Evolutionary conservation across 1,140 invertebrate species (phyloP).

Genomic region (Temnothorax longispinosus): DNA sequence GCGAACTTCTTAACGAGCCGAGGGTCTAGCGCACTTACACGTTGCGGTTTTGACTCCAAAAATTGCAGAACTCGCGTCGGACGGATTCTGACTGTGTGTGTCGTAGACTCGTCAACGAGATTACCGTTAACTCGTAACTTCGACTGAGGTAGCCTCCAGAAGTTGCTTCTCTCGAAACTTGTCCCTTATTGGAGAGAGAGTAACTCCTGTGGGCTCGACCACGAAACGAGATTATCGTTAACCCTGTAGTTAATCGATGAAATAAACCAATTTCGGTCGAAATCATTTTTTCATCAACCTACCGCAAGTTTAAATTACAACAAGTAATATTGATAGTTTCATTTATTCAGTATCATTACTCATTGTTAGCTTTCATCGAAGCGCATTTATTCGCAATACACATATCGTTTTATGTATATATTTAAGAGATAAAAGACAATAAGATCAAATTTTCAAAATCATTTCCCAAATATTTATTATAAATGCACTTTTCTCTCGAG

Average conservation of each 20-base stretch:
- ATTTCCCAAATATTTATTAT: not conserved
- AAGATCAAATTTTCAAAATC: not conserved
- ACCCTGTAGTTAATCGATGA: constrained; percentile 76
- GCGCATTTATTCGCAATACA: not conserved
- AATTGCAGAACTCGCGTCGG: not conserved
- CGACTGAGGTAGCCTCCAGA: constrained; percentile 10
- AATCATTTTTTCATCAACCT: constrained; percentile 56
- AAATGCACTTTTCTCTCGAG: not conserved
- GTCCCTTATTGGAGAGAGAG: constrained; percentile 43
- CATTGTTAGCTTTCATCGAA: not conserved
- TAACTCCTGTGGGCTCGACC: constrained; percentile 58
- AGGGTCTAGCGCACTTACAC: not conserved
- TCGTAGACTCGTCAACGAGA: constrained; percentile 62
- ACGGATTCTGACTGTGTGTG: constrained; percentile 5
- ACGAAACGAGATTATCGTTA: constrained; percentile 77
- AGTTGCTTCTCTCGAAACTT: constrained; percentile 51
- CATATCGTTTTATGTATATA: not conserved
- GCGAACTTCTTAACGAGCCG: constrained; percentile 19
- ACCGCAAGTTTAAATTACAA: not conserved
- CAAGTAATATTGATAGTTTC: not conserved
- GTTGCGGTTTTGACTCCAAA: constrained; percentile 4
- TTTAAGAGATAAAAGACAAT: not conserved
- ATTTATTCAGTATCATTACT: not conserved
- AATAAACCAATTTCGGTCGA: constrained; percentile 39
- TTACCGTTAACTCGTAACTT: constrained; percentile 60